Evolutionary conservation across 2,113 vertebrate genomes (phyloP), one percentile per base, ranked within the genome.

Genomic region (Corynorhinus townsendii): DNA sequence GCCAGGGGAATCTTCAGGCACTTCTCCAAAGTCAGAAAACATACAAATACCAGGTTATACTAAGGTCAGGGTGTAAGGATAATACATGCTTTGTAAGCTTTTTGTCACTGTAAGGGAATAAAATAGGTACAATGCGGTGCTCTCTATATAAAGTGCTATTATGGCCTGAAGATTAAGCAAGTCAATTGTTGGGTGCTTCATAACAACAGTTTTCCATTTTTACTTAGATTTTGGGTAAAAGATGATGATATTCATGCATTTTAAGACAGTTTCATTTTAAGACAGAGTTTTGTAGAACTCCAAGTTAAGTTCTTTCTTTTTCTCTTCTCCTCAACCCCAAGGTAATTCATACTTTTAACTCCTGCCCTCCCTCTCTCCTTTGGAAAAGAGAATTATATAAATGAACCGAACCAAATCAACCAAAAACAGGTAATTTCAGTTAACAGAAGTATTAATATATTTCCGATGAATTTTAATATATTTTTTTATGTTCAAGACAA

Each of bases 201-300:
- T 71, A 96, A 79, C 4, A 72, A 71, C 11, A 9, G 5, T 64
- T 87, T 92, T 82, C 28, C 52, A 30, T 79, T 92, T 84, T 83
- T 72, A 75, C 24, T 96, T 94, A 54, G 35, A 85, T 94, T 94
- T 92, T 7, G 68, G 76, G 40, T 94, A 93, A 93, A 94, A 93
- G 71, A 40, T 89, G 59, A 40, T 89, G 43, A 47, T 82, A 84
- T 77, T 81, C 22, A n/a, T 89, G 49, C 35, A 64, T 96, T 86
- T 94, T 95, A 95, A 88, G 90, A 71, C 26, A 93, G 33, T 26
- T 76, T 95, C 24, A 76, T 86, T 87, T 91, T 89, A 83, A 45
- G 72, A 64, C 20, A 86, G 54, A 69, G 56, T 81, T 92, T 89
- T 54, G 3, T 68, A 68, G 68, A 68, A 62, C 40, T 94, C 26